phyloP scores from a whole-genome alignment of 2,888 invertebrate species.

The Hyles lineata region DNA sequence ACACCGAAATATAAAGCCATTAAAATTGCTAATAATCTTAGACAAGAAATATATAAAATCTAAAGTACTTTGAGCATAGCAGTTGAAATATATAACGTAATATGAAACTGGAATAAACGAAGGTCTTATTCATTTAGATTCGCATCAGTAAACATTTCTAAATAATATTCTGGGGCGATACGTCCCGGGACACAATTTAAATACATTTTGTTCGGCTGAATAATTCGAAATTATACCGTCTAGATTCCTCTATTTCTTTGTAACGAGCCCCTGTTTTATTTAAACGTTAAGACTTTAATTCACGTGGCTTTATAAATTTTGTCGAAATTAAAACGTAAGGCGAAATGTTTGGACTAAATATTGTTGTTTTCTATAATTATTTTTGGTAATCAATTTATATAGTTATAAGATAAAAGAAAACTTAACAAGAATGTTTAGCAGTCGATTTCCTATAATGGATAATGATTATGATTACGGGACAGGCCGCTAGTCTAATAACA shows the following conservation, averaged over 20 bases:
- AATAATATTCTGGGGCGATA: background rate
- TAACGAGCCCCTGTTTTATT: slow-evolving; percentile 4
- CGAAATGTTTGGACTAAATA: no score
- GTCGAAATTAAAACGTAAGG: background rate
- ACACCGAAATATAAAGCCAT: no score
- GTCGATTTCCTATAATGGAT: no score
- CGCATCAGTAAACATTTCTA: slow-evolving; percentile 15
- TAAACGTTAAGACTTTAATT: slow-evolving; percentile 11
- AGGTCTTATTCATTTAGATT: slow-evolving; percentile 7
- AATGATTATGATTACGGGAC: no score
- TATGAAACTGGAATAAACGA: background rate
- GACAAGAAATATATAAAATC: no score
- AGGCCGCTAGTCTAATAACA: no score
- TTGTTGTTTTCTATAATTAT: no score
- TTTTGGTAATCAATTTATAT: no score
- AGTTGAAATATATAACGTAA: background rate
- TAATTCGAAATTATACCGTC: slow-evolving; percentile 13
- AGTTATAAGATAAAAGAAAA: no score
- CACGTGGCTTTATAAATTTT: slow-evolving; percentile 5
- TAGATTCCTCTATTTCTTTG: slow-evolving; percentile 16
- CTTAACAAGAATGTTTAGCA: no score
- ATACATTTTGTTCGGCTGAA: slow-evolving; percentile 15
- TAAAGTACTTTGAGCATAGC: no score
- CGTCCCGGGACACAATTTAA: slow-evolving; percentile 15
- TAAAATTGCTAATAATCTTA: no score